Conservation (phyloP, 2,113 vertebrate genomes). For the Scomber scombrus region DNA sequence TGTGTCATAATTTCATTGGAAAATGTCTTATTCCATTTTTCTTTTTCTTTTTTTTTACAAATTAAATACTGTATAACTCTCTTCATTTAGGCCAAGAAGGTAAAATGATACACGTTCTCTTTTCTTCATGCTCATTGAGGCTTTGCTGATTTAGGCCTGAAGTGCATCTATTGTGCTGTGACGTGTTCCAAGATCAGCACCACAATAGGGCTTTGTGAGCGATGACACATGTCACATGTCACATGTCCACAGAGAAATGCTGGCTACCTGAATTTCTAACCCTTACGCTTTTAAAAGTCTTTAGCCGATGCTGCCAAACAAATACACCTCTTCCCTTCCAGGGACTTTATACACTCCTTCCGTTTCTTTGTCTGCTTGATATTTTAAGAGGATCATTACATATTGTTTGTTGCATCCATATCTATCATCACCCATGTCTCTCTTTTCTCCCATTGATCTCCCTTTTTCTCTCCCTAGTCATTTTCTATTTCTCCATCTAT, state of each 20-base stretch:
- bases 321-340: background rate
- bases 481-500: constrained; percentile 61
- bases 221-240: constrained; percentile 62
- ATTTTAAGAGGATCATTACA: constrained; percentile 54
- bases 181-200: constrained; percentile 53
- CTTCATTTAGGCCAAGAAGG: constrained; percentile 3
- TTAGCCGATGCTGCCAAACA: background rate
- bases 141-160: constrained; percentile 51
- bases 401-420: constrained; percentile 34
- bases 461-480: constrained; percentile 38
- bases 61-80: background rate
- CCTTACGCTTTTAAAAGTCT: constrained; percentile 9
- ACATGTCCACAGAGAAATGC: constrained; percentile 50
- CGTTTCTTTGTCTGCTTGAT: constrained; percentile 14
- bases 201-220: constrained; percentile 78
- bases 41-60: background rate
- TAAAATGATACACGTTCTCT: constrained; percentile 29
- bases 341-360: background rate
- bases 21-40: background rate
- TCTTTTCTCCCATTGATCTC: constrained; percentile 45
- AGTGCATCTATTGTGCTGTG: constrained; percentile 55
- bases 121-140: constrained; percentile 37
- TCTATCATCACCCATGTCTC: constrained; percentile 40
- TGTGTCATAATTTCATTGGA: background rate
- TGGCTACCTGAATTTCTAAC: constrained; percentile 44